phyloP scores from a whole-genome alignment of 2,113 vertebrate species.

The Phyllostomus hastatus region DNA sequence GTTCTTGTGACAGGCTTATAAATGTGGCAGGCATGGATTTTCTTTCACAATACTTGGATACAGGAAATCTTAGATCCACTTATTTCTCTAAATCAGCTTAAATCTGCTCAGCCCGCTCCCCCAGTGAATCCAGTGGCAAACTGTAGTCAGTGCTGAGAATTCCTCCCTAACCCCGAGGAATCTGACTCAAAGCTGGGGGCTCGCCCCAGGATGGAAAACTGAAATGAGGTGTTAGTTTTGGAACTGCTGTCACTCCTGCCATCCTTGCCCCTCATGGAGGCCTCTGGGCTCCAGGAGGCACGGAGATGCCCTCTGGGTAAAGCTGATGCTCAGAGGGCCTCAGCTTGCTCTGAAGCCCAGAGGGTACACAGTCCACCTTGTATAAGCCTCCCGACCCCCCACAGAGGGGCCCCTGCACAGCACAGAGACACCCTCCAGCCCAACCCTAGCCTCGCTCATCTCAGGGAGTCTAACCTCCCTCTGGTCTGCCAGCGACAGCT shows the following conservation, averaged over 20 bases:
- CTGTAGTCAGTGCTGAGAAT: background rate
- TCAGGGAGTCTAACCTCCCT: background rate
- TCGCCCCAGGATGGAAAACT: background rate
- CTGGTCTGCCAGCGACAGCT: background rate
- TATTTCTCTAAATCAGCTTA: background rate
- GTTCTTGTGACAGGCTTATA: background rate
- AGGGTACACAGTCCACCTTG: background rate
- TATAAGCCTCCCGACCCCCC: background rate
- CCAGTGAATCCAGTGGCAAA: background rate
- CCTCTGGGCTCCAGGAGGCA: background rate
- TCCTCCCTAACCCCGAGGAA: background rate
- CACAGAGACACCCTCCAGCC: background rate
- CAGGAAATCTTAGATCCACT: background rate
- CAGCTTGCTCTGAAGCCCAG: background rate
- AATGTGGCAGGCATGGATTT: background rate
- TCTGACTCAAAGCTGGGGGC: background rate
- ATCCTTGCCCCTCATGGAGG: background rate
- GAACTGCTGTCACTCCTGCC: too few relatives aligned
- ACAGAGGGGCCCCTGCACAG: background rate
- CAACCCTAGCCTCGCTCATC: background rate
- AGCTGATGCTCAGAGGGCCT: background rate
- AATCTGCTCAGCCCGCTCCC: background rate
- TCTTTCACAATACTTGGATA: background rate
- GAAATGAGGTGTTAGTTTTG: background rate
- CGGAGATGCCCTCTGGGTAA: background rate